Evolutionary conservation across 2,113 vertebrate genomes (phyloP).

Genomic region (Setophaga kirtlandii): DNA sequence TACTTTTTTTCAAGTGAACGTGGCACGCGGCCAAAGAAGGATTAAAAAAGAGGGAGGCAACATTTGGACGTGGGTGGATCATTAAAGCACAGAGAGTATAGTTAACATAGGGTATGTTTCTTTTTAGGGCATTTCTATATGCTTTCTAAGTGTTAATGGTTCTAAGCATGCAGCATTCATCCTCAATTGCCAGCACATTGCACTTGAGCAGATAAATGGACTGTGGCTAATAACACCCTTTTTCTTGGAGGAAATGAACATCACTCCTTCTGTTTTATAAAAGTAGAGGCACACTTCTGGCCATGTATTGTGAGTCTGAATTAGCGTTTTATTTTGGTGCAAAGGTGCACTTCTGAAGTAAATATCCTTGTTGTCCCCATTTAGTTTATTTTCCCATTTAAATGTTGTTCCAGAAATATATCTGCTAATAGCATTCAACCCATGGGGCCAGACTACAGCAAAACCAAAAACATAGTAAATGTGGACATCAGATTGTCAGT

Average conservation of each 20-base stretch:
- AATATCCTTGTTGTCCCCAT: background rate
- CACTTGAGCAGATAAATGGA: background rate
- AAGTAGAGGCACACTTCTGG: background rate
- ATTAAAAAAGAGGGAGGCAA: slow-evolving; percentile 48
- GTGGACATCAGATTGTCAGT: background rate
- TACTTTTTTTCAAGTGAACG: background rate
- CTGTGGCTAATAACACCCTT: background rate
- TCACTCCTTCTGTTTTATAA: background rate
- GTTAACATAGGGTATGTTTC: slow-evolving; percentile 49
- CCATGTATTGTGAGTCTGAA: background rate
- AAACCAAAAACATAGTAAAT: background rate
- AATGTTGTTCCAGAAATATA: background rate
- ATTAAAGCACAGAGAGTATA: slow-evolving; percentile 50
- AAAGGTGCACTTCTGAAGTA: background rate
- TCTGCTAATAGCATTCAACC: background rate
- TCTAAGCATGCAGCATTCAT: background rate
- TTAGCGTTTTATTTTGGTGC: background rate
- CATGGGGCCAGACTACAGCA: background rate
- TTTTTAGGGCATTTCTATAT: slow-evolving; percentile 46
- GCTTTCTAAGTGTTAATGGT: slow-evolving; percentile 35
- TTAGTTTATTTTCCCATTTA: slow-evolving; percentile 6
- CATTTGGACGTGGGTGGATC: slow-evolving; percentile 53
- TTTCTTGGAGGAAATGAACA: background rate
- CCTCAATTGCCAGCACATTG: background rate
- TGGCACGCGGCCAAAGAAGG: background rate